These are phyloP conservation scores for Spodoptera exigua DNA, from an alignment of 2,888 invertebrate genomes.

Conservation along the genomic window DNA sequence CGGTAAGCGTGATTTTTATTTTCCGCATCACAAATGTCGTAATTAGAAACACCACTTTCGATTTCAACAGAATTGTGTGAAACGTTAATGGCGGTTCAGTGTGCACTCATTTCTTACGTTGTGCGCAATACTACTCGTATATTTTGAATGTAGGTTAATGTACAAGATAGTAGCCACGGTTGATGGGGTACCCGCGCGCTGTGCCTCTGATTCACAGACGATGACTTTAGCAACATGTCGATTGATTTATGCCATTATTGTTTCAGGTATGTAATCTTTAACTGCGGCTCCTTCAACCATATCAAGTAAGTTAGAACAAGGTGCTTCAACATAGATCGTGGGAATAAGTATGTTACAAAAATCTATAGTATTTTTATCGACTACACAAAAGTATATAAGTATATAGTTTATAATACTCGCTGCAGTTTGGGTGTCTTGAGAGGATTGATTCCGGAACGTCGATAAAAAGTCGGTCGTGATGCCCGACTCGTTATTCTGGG, in stretches of 20 bases:
- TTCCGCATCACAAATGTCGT: constrained; percentile 62
- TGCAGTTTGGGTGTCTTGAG: constrained; percentile 39
- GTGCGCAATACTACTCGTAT: constrained; percentile 77
- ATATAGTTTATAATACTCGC: constrained; percentile 33
- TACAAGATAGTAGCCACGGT: constrained; percentile 69
- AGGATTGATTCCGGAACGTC: constrained; percentile 62
- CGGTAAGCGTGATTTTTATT: constrained; percentile 61
- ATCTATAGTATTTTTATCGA: constrained; percentile 31
- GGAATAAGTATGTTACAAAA: constrained; percentile 41
- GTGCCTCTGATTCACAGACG: constrained; percentile 50
- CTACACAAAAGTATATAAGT: constrained; percentile 34
- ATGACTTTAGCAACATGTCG: constrained; percentile 46
- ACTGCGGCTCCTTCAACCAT: constrained; percentile 25
- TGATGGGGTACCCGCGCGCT: constrained; percentile 56
- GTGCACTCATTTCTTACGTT: constrained; percentile 77
- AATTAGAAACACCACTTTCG: constrained; percentile 74
- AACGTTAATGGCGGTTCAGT: constrained; percentile 72
- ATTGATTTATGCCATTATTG: constrained; percentile 64
- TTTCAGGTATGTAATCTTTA: constrained; percentile 70
- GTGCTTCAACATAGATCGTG: constrained; percentile 31
- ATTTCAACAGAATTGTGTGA: constrained; percentile 81
- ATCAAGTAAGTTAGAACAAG: constrained; percentile 47
- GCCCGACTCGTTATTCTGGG: constrained; percentile 56
- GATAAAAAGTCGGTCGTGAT: constrained; percentile 78
- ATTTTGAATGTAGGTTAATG: constrained; percentile 84